Conservation (phyloP, 2,888 invertebrate species). For the Polydrusus pterygomalis region DNA sequence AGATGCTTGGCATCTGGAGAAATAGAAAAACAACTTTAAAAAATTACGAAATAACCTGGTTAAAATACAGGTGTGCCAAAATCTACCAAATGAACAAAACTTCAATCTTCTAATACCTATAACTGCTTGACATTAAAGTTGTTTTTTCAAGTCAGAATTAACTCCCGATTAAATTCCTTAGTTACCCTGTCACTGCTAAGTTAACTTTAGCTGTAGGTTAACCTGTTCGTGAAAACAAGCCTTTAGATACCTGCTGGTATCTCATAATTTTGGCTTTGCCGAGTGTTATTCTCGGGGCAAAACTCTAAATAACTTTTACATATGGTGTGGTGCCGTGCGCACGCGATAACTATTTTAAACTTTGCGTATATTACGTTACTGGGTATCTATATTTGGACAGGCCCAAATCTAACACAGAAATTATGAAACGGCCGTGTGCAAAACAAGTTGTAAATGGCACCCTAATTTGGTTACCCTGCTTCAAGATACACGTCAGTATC, state of each 20-base stretch:
- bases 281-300: conserved; percentile 34
- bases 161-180: neutral
- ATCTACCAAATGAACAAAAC: conserved; percentile 29
- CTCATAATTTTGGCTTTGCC: conserved; percentile 14
- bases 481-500: neutral
- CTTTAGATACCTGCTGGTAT: conserved; percentile 16
- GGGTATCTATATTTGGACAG: conserved; percentile 76
- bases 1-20: no score
- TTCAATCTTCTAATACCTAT: conserved; percentile 22
- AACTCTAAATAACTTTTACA: conserved; percentile 46
- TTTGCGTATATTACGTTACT: conserved; percentile 76
- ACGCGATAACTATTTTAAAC: conserved; percentile 75
- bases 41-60: neutral
- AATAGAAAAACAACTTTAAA: no score
- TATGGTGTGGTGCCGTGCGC: conserved; percentile 73
- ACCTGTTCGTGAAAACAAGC: neutral
- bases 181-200: neutral
- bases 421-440: conserved; percentile 27
- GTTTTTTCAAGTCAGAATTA: neutral
- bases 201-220: neutral
- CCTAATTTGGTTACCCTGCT: neutral
- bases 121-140: neutral
- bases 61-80: neutral
- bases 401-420: conserved; percentile 54
- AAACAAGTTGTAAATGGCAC: conserved; percentile 9